Evolutionary conservation across 64 coral and sea anemone genomes (phyloP).

Genomic region (Anthopleura sola): DNA sequence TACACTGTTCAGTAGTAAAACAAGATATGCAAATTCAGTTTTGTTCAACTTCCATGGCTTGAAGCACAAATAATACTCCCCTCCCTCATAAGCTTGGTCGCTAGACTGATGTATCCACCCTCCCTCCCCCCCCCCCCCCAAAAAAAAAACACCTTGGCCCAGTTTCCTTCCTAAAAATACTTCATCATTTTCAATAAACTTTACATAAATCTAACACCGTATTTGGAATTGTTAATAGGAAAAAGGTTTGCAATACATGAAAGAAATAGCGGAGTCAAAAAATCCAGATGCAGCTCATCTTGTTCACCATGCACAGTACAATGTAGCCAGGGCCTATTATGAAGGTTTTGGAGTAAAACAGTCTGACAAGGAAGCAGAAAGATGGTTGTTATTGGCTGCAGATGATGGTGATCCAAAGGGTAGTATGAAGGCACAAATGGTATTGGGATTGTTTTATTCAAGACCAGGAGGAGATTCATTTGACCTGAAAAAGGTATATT

Average conservation of each 20-base stretch:
- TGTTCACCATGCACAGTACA: constrained; percentile 84
- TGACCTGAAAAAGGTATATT: constrained; percentile 80
- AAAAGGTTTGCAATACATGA: constrained; percentile 69
- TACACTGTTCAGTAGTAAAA: no score
- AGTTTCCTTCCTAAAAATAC: no score
- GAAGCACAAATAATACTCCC: no score
- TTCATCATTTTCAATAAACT: no score
- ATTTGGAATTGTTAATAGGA: constrained; percentile 29
- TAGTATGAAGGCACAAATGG: constrained; percentile 81
- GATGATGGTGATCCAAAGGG: constrained; percentile 70
- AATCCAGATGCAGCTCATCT: constrained; percentile 63
- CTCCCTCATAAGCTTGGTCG: no score
- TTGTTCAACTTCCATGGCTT: no score
- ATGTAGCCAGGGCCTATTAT: constrained; percentile 91
- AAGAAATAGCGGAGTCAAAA: constrained; percentile 60
- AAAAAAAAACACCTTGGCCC: no score
- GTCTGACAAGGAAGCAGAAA: constrained; percentile 77
- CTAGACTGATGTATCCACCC: no score
- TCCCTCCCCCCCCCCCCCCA: no score
- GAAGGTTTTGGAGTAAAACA: constrained; percentile 91
- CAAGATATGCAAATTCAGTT: no score
- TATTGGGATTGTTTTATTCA: constrained; percentile 95
- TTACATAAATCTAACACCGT: no score
- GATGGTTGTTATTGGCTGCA: constrained; percentile 72
- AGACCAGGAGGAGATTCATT: constrained; percentile 65